Conservation (phyloP, 2,113 vertebrate genomes). For the Sterrhoptilus dennistouni region DNA sequence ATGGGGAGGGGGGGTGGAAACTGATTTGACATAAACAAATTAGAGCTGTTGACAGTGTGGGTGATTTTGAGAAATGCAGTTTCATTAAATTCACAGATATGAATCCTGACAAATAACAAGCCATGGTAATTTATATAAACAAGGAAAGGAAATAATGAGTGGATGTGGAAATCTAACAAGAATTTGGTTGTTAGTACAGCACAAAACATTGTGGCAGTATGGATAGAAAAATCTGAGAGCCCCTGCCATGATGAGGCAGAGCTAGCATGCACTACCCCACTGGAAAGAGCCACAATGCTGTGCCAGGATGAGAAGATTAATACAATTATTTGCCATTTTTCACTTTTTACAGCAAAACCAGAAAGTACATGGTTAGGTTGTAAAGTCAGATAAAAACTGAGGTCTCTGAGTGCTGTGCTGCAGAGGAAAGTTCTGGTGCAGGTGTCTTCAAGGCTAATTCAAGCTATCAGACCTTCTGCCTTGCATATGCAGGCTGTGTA, state of each 20-base stretch:
- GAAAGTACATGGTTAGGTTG: not conserved
- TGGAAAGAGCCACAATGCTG: not conserved
- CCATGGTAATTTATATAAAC: slow-evolving; percentile 63
- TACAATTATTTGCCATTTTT: not conserved
- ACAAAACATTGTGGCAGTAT: not conserved
- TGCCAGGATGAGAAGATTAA: not conserved
- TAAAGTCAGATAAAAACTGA: not conserved
- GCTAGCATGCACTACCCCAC: not conserved
- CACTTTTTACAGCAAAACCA: not conserved
- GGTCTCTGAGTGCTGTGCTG: not conserved
- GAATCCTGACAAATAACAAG: slow-evolving; percentile 62
- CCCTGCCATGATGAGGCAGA: not conserved
- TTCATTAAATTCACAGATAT: slow-evolving; percentile 68
- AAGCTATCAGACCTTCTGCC: not conserved
- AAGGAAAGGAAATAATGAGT: slow-evolving; percentile 25
- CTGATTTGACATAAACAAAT: slow-evolving; percentile 67
- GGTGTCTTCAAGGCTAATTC: too few relatives aligned
- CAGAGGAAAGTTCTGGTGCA: not conserved
- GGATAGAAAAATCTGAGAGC: not conserved
- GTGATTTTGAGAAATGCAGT: slow-evolving; percentile 64
- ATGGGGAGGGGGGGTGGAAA: not conserved
- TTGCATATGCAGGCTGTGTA: accelerated
- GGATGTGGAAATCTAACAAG: slow-evolving; percentile 21
- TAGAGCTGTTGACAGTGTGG: slow-evolving; percentile 69
- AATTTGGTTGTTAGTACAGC: not conserved